Evolutionary conservation across 2,113 vertebrate species (phyloP), one percentile per base, ranked within the genome.

Genomic region (Empidonax alnorum): DNA sequence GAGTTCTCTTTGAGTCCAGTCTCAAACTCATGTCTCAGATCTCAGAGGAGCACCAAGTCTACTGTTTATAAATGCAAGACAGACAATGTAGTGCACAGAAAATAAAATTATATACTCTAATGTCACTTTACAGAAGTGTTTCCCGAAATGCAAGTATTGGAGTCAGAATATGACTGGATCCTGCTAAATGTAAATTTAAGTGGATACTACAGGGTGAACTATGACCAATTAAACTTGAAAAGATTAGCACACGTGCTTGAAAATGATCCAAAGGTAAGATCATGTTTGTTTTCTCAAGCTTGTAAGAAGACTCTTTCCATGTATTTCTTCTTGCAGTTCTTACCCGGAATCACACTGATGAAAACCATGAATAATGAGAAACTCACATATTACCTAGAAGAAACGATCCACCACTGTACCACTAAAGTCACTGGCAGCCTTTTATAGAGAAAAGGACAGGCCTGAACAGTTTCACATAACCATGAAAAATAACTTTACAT

Each of bases 121-220:
- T 96, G 27, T 95, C 61, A 50, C 56, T 95, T 97, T 47, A 44
- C 93, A 98, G 98, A 97, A 94, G 58, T 83, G 42, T 97, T 98
- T 81, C 97, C 98, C 78, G 98, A 98, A 97, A 98, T 98, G 97
- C 96, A 95, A 87, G 63, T 97, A 39, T 94, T 84, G 39, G 95
- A 97, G 90, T 97, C 97, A 72, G 97, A 97, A 86, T 62, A 96
- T 61, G 98, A 98, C 77, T 98, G 98, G 98, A 97, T 98, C 84
- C 83, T 98, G 87, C 93, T 98, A 95, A 98, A 98, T 94, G 92
- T 98, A 75, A 98, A 98, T 91, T 55, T 97, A 90, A 97, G 95
- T 88, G 98, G 98, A 85, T 98, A 98, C 89, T 98, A 98, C 87
- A 97, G 98, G 96, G 97, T 98, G 90, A 98, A 98, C 85, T 98